phyloP scores from a whole-genome alignment of 2,797 vertebrate genomes.

The Columba guinea region DNA sequence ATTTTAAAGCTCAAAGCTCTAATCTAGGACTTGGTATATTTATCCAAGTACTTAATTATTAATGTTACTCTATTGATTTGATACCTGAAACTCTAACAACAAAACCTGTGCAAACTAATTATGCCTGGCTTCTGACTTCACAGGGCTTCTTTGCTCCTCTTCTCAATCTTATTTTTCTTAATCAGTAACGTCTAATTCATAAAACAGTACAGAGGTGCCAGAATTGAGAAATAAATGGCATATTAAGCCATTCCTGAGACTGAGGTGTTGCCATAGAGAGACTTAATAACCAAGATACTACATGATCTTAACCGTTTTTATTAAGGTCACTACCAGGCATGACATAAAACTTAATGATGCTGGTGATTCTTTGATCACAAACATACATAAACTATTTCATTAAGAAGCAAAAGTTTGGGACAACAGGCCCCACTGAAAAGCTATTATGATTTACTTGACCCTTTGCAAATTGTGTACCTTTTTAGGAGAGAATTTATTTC shows the following conservation, averaged over 20 bases:
- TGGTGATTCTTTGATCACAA: neutral
- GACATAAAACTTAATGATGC: conserved; percentile 35
- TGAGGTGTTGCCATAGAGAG: conserved; percentile 47
- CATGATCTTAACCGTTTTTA: conserved; percentile 48
- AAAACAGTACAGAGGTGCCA: conserved; percentile 50
- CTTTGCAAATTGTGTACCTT: neutral
- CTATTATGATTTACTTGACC: neutral
- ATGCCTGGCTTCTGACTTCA: conserved; percentile 70
- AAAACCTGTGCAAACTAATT: conserved; percentile 76
- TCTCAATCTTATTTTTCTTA: conserved; percentile 56
- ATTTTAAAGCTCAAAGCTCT: conserved; percentile 77
- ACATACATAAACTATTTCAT: neutral
- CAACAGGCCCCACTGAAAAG: neutral
- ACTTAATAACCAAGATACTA: conserved; percentile 53
- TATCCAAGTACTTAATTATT: conserved; percentile 78
- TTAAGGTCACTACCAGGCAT: conserved; percentile 52
- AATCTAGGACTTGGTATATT: conserved; percentile 79
- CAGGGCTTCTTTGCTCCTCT: conserved; percentile 61
- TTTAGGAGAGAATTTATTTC: neutral
- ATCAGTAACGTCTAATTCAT: conserved; percentile 73
- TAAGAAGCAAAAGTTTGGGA: neutral
- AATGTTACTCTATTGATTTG: conserved; percentile 77
- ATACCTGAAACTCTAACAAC: conserved; percentile 77
- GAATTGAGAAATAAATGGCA: conserved; percentile 41
- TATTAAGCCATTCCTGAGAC: conserved; percentile 22